Conservation (phyloP, 1,140 invertebrate genomes). For the Aphaenogaster rudis region DNA sequence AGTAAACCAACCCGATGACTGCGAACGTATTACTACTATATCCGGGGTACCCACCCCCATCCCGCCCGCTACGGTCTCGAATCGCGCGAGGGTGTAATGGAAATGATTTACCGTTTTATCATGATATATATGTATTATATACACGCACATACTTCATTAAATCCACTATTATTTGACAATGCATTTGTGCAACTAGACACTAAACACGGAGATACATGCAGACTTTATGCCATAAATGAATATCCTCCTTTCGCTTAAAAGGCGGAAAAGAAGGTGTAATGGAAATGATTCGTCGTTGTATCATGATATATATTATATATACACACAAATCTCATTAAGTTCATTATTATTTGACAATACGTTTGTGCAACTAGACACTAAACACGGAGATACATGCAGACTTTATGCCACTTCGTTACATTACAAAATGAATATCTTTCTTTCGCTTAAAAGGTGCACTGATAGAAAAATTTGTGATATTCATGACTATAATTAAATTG, state of each 20-base stretch:
- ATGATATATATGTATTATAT: background rate
- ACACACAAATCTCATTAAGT: background rate
- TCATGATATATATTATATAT: background rate
- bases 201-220: background rate
- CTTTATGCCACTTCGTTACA: background rate
- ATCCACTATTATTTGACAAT: constrained; percentile 16
- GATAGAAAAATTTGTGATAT: too few species aligned
- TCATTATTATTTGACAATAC: constrained; percentile 11
- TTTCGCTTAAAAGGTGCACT: background rate
- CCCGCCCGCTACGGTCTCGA: background rate
- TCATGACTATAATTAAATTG: too few species aligned
- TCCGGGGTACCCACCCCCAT: background rate
- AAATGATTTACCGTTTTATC: constrained; percentile 51
- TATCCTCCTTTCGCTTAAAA: background rate
- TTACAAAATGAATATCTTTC: background rate
- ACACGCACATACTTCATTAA: background rate
- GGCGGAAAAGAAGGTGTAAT: too few species aligned
- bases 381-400: background rate
- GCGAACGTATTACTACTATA: constrained; percentile 66
- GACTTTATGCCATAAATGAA: background rate
- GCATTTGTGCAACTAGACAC: background rate
- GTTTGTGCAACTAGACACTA: constrained; percentile 1
- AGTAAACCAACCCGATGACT: constrained; percentile 70
- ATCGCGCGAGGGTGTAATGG: constrained; percentile 42
- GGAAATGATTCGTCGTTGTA: too few species aligned